phyloP scores from a whole-genome alignment of 2,113 vertebrate species.

The Lynx canadensis region DNA sequence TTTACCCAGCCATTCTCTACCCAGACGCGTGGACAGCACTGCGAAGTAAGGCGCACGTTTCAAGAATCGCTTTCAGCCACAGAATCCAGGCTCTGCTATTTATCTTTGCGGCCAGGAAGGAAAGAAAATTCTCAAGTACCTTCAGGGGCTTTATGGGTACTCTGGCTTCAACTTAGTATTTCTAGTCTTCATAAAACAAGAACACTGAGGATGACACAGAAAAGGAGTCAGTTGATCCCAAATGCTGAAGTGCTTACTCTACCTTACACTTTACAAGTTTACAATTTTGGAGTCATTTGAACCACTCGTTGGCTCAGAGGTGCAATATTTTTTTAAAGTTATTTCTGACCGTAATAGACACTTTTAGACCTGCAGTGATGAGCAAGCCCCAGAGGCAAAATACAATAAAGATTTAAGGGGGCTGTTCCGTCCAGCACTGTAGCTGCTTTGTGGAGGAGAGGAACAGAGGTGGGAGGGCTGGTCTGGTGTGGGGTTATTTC shows the following conservation, averaged over 20 bases:
- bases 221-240: constrained; percentile 55
- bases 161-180: constrained; percentile 20
- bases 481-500: background rate
- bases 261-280: constrained; percentile 76
- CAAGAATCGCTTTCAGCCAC: background rate
- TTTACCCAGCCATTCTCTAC: background rate
- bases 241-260: constrained; percentile 56
- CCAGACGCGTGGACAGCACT: background rate
- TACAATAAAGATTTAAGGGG: constrained; percentile 76
- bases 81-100: background rate
- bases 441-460: constrained; percentile 25
- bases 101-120: constrained; percentile 21
- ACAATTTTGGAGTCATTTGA: constrained; percentile 64
- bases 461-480: background rate
- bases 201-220: background rate
- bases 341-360: constrained; percentile 67
- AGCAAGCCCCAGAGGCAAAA: constrained; percentile 73
- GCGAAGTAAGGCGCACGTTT: background rate
- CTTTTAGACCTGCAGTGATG: constrained; percentile 73
- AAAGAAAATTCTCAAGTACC: constrained; percentile 34
- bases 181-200: constrained; percentile 67
- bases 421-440: constrained; percentile 19
- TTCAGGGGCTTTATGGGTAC: constrained; percentile 55
- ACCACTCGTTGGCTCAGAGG: constrained; percentile 59
- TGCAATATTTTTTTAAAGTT: constrained; percentile 75